Base-by-base conservation (phyloP, 2,113 vertebrate genomes). In the Epinephelus moara region DNA sequence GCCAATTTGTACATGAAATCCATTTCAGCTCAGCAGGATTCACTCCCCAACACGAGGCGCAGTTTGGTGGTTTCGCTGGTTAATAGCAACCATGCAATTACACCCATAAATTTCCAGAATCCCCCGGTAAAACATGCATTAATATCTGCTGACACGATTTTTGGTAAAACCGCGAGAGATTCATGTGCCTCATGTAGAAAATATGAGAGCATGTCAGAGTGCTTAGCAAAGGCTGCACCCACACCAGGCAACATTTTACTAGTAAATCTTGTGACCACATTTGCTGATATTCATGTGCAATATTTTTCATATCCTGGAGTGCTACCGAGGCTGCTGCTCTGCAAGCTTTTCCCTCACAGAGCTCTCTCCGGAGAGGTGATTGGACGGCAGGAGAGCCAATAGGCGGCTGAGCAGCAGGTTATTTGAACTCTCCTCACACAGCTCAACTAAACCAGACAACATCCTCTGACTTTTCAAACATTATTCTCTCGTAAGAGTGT, bases 371-470 rank as follows among this genome's bases (percentile, higher is more conserved):
- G 60, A 81, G 64, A 73, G 14, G 56, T 4, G 89, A 93, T 94
- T 94, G 94, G 94, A 77, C 4, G 19, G 47, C 15, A 13, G 70
- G 69, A 71, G 72, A 86, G 86, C 92, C 94, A 91, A 91, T 93
- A 17, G 84, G 85, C 74, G 4, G 60, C 1, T 4, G 69, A 69
- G 89, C 69, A 92, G 86, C 89, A 93, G 90, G 91, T 93, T 93
- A 94, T 92, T 93, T 92, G 93, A 94, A 93, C 93, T 94, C 90
- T 91, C 85, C 84, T 89, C 84, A 69, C 87, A 81, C 75, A 74
- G 85, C 87, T 77, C 86, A 47, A 84, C 83, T 82, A 76, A 73
- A 90, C 64, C 91, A 88, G 87, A 91, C 83, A 81, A 85, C 88
- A 90, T 92, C 84, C 71, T 82, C 87, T 66, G 76, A 91, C 82